phyloP scores from a whole-genome alignment of 2,113 vertebrate genomes.

The Myrmophylax atrothorax region DNA sequence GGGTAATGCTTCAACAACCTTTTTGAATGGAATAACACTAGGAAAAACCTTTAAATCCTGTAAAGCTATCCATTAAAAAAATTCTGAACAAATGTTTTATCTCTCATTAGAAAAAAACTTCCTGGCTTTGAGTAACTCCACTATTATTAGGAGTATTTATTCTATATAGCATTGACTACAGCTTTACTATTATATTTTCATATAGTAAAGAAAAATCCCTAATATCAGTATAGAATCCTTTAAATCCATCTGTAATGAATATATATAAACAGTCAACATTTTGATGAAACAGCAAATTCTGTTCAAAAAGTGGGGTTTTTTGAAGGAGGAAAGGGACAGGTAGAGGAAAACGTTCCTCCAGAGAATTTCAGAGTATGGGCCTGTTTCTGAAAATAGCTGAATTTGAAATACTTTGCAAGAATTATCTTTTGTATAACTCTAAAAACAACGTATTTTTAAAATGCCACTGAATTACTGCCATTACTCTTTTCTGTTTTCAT shows the following conservation, averaged over 20 bases:
- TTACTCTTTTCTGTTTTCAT: not conserved
- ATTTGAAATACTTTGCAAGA: not conserved
- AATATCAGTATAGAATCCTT: rapidly evolving
- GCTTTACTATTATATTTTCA: not conserved
- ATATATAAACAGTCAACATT: not conserved
- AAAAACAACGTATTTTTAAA: not conserved
- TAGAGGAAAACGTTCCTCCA: not conserved
- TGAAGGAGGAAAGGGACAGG: not conserved
- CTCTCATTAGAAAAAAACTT: not conserved
- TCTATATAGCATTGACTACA: not conserved
- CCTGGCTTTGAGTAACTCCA: not conserved
- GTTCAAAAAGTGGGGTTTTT: not conserved
- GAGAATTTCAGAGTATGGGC: not conserved
- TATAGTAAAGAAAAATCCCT: not conserved
- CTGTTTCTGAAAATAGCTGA: not conserved
- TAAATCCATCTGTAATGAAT: not conserved
- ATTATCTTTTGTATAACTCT: not conserved
- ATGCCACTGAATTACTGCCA: not conserved
- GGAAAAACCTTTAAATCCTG: not conserved
- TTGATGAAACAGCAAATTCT: not conserved
- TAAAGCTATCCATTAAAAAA: not conserved
- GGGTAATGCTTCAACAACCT: not conserved
- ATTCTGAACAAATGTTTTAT: not conserved
- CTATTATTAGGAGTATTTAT: not conserved
- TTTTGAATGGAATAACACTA: not conserved